A percentile compares a stretch with the other conserved stretches of the same genome.
Evolutionary conservation across 2,113 vertebrate species (phyloP).

Genomic region (Spea bombifrons): DNA sequence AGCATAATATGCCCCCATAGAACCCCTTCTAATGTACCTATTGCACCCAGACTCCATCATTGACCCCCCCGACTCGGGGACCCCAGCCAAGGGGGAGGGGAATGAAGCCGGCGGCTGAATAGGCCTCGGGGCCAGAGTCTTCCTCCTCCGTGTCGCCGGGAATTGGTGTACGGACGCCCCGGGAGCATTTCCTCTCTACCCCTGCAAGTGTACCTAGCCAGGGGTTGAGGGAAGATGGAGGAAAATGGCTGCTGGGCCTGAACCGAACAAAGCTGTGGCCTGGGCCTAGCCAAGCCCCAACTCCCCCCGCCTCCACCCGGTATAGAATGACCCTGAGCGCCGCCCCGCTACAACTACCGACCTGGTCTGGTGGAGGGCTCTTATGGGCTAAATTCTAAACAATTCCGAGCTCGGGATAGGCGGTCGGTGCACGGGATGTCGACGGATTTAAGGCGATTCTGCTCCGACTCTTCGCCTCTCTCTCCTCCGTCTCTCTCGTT

Average conservation of each 20-base stretch:
- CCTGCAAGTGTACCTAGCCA: neutral
- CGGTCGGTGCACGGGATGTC: slow-evolving; percentile 26
- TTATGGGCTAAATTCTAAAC: neutral
- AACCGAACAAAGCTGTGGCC: slow-evolving; percentile 44
- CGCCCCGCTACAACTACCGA: slow-evolving; percentile 9
- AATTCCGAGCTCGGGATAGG: slow-evolving; percentile 18
- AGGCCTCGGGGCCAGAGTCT: neutral
- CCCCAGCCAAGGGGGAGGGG: neutral
- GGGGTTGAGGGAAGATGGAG: neutral
- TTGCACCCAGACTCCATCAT: neutral
- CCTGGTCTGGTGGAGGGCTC: slow-evolving; percentile 23
- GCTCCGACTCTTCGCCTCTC: slow-evolving; percentile 37
- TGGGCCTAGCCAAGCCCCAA: slow-evolving; percentile 18
- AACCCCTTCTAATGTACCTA: neutral
- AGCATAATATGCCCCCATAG: neutral
- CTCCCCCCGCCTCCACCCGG: neutral
- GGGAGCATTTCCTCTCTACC: neutral
- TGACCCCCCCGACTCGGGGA: neutral
- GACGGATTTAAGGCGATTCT: slow-evolving; percentile 24
- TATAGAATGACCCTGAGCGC: neutral
- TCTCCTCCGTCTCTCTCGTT: slow-evolving; percentile 30
- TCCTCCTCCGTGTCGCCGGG: neutral
- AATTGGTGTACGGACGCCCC: neutral
- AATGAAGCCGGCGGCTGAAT: neutral
- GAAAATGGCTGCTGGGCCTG: slow-evolving; percentile 41